Evolutionary conservation across 1,140 invertebrate species (phyloP).

Genomic region (Nomia melanderi): DNA sequence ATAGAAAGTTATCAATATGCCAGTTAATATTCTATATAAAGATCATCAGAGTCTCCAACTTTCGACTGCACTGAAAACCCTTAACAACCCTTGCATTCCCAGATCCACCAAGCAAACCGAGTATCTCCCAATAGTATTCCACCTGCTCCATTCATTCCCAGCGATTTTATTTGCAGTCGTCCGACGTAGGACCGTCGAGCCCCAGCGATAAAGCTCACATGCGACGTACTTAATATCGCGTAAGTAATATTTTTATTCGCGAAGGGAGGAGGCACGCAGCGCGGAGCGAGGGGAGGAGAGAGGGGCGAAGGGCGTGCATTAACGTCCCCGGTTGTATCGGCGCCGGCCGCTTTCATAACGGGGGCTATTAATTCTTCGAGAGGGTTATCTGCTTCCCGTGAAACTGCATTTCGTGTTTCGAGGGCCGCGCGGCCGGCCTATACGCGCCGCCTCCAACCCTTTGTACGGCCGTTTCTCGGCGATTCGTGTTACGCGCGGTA

Average conservation of each 20-base stretch:
- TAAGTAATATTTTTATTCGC: slow-evolving; percentile 13
- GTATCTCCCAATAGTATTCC: neutral
- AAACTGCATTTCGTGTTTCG: slow-evolving; percentile 46
- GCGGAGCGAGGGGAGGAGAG: too few relatives aligned
- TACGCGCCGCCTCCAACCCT: slow-evolving; percentile 14
- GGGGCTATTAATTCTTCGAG: slow-evolving; percentile 59
- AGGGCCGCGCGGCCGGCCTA: neutral
- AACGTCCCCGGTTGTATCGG: slow-evolving; percentile 19
- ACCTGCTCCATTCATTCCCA: neutral
- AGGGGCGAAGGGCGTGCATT: neutral
- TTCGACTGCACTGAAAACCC: too few relatives aligned
- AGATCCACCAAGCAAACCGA: too few relatives aligned
- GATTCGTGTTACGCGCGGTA: slow-evolving; percentile 58
- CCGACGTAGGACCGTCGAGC: neutral
- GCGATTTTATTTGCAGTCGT: slow-evolving; percentile 12
- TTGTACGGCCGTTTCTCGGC: slow-evolving; percentile 44
- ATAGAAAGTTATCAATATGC: too few relatives aligned
- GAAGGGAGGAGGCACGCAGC: too few relatives aligned
- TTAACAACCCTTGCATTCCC: too few relatives aligned
- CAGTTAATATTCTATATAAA: too few relatives aligned
- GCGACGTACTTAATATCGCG: neutral
- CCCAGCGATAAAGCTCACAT: neutral
- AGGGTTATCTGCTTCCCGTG: slow-evolving; percentile 53
- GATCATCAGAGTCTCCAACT: too few relatives aligned
- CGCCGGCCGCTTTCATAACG: slow-evolving; percentile 21